A percentile compares a stretch with the other conserved stretches of the same genome.
Evolutionary conservation across 2,113 vertebrate species (phyloP).

Genomic region (Melanotaenia duboulayi): DNA sequence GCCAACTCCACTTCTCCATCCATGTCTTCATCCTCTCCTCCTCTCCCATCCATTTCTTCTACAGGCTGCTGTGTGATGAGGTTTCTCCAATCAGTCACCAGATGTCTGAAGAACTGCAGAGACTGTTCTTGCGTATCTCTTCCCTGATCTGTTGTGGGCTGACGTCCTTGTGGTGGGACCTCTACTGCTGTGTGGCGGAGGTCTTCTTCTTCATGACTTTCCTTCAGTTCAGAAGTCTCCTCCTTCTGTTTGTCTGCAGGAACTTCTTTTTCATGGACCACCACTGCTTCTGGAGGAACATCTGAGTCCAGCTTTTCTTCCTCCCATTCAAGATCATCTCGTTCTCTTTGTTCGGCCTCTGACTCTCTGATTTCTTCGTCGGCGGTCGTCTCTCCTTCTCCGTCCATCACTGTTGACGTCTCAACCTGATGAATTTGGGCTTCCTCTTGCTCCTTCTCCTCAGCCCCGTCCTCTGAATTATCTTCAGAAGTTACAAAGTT

Average conservation of each 20-base stretch:
- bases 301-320: not conserved
- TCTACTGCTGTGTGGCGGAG: not conserved
- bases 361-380: constrained; percentile 11
- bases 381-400: not conserved
- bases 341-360: constrained; percentile 11
- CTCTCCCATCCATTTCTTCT: not conserved
- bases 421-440: constrained; percentile 21
- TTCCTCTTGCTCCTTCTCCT: constrained; percentile 29
- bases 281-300: not conserved
- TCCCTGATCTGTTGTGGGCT: not conserved
- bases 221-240: constrained; percentile 24
- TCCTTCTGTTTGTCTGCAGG: not conserved
- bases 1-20: constrained; percentile 32
- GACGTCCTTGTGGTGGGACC: not conserved
- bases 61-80: not conserved
- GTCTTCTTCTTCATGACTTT: not conserved
- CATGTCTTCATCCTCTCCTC: not conserved
- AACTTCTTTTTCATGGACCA: not conserved
- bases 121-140: constrained; percentile 9
- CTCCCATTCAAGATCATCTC: constrained; percentile 19
- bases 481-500: not conserved
- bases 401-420: constrained; percentile 5
- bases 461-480: not conserved
- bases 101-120: not conserved
- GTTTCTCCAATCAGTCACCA: not conserved